phyloP scores from a whole-genome alignment of 2,113 vertebrate genomes.

The Dasyprocta punctata region DNA sequence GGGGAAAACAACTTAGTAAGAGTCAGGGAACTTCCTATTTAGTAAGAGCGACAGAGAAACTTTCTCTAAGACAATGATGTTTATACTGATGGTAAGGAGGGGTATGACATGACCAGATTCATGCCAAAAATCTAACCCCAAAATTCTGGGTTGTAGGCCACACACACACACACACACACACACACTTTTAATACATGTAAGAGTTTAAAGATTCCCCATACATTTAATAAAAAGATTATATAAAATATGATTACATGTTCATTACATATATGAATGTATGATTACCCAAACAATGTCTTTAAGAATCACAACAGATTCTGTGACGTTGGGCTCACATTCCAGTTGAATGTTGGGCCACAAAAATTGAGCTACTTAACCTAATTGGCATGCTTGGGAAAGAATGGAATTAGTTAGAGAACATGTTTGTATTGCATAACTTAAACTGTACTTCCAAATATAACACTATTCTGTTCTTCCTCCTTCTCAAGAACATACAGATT shows the following conservation, averaged over 20 bases:
- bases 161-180: neutral
- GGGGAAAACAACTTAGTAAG: neutral
- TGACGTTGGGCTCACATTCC: neutral
- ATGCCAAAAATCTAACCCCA: neutral
- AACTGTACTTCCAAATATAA: neutral
- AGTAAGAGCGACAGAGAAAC: neutral
- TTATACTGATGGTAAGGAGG: neutral
- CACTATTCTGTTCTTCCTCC: neutral
- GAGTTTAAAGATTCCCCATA: neutral
- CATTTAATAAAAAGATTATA: neutral
- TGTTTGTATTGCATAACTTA: neutral
- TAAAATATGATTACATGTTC: neutral
- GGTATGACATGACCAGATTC: neutral
- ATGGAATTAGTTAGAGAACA: neutral
- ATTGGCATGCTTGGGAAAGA: conserved; percentile 25
- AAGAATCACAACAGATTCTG: neutral
- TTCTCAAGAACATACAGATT: neutral
- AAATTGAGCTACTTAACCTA: neutral
- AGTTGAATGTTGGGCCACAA: neutral
- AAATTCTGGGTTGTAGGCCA: neutral
- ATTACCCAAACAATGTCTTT: neutral
- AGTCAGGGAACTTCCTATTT: neutral
- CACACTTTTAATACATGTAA: neutral
- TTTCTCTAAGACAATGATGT: conserved; percentile 11
- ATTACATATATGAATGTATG: neutral